These are phyloP conservation scores for Onychomys arenicola DNA, from an alignment of 2,797 vertebrate genomes.

Conservation along the genomic window DNA sequence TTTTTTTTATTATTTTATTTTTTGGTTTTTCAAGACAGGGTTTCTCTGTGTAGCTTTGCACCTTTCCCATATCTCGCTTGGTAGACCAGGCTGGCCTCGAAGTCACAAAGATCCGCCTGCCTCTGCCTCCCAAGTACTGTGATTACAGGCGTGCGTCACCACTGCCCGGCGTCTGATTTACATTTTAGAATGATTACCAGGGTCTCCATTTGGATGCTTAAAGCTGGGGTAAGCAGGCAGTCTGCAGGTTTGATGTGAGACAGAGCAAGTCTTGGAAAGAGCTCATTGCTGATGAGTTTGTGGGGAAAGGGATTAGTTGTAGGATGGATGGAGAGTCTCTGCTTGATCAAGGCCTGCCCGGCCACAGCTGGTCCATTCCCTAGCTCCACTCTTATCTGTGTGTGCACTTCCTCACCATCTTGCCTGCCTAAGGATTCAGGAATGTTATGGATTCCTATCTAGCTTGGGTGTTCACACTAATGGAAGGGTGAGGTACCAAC, in stretches of 20 bases:
- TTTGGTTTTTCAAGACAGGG: too few species aligned
- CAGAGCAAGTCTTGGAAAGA: background rate
- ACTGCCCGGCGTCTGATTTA: too few species aligned
- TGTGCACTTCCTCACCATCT: background rate
- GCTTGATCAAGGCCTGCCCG: background rate
- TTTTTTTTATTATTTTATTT: too few species aligned
- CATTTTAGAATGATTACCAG: background rate
- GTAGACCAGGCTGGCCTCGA: too few species aligned
- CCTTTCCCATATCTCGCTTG: too few species aligned
- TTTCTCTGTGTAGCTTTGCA: too few species aligned
- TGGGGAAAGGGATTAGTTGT: background rate
- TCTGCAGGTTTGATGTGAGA: background rate
- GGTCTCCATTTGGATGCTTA: background rate
- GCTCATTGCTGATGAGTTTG: background rate
- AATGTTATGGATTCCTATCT: conserved; percentile 54
- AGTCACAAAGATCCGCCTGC: too few species aligned
- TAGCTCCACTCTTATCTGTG: background rate
- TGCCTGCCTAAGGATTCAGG: background rate
- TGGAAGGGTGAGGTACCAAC: conserved; percentile 49
- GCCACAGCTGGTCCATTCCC: background rate
- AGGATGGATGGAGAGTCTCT: background rate
- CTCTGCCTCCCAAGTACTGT: too few species aligned
- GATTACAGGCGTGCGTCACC: too few species aligned
- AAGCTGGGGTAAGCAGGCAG: background rate
- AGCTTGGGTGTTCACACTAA: conserved; percentile 64